Evolutionary conservation across 2,888 invertebrate species (phyloP).

Genomic region (Vandiemenella viatica): DNA sequence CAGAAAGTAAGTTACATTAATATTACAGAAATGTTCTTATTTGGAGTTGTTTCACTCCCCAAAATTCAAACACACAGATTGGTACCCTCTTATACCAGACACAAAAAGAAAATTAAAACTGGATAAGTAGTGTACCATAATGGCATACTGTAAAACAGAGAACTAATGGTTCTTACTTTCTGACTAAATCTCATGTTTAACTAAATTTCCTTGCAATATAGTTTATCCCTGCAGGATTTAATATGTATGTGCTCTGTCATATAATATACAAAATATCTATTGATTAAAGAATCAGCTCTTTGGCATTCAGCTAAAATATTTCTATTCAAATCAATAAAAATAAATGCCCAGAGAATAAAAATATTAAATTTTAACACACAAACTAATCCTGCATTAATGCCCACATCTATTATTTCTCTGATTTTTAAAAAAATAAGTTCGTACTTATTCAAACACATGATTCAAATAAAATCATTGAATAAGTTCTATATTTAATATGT

Average conservation of each 20-base stretch:
- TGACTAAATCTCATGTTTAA: no score
- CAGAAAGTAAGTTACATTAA: no score
- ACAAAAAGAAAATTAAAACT: no score
- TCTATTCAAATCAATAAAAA: background rate
- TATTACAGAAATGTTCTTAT: background rate
- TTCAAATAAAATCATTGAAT: background rate
- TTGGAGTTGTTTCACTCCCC: background rate
- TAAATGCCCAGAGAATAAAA: background rate
- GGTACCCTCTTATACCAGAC: background rate
- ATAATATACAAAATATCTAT: no score
- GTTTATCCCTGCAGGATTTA: background rate
- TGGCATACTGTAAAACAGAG: background rate
- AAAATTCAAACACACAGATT: background rate
- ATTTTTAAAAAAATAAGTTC: no score
- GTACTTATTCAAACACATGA: background rate
- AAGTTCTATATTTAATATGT: background rate
- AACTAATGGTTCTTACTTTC: no score
- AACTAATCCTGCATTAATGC: background rate
- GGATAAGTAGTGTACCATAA: no score
- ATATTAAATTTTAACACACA: background rate
- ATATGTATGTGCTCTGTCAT: background rate
- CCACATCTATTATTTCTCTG: no score
- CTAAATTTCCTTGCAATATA: no score
- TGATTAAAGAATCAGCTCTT: conserved; percentile 10
- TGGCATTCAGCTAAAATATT: conserved; percentile 12